phyloP scores from a whole-genome alignment of 2,888 invertebrate species.

The Perdita meconis region DNA sequence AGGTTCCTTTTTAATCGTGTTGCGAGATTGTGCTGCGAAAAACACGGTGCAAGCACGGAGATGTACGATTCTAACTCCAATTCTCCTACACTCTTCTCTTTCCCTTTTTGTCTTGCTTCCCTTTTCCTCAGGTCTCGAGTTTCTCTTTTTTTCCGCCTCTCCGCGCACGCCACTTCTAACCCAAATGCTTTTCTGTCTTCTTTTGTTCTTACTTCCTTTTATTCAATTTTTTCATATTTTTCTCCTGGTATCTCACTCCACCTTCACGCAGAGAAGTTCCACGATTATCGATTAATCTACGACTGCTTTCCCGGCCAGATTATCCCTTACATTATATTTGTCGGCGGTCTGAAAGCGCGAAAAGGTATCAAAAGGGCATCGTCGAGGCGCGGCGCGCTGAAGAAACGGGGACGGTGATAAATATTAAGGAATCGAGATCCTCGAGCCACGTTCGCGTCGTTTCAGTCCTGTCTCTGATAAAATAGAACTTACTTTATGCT shows the following conservation, averaged over 20 bases:
- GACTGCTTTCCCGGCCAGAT: constrained; percentile 9
- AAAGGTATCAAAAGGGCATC: not conserved
- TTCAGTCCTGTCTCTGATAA: constrained; percentile 2
- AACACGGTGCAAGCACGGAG: not conserved
- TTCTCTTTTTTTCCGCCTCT: not conserved
- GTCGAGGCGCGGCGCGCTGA: too few species aligned
- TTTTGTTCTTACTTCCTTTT: not conserved
- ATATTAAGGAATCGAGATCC: constrained; percentile 18
- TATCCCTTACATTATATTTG: constrained; percentile 1
- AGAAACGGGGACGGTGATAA: not conserved
- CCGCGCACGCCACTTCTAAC: not conserved
- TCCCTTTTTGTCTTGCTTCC: not conserved
- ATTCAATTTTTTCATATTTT: constrained; percentile 9
- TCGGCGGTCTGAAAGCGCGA: not conserved
- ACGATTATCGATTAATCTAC: constrained; percentile 22
- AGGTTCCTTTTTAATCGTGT: not conserved
- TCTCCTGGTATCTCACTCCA: constrained; percentile 21
- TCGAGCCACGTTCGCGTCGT: not conserved
- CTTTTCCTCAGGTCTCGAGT: constrained; percentile 5
- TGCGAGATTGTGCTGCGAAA: not conserved
- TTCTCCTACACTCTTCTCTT: not conserved
- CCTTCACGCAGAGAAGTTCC: not conserved
- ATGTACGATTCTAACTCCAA: not conserved
- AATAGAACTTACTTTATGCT: constrained; percentile 13
- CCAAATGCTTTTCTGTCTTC: not conserved